These are phyloP conservation scores for Nephotettix cincticeps DNA, from an alignment of 1,140 invertebrate genomes.

Conservation along the genomic window DNA sequence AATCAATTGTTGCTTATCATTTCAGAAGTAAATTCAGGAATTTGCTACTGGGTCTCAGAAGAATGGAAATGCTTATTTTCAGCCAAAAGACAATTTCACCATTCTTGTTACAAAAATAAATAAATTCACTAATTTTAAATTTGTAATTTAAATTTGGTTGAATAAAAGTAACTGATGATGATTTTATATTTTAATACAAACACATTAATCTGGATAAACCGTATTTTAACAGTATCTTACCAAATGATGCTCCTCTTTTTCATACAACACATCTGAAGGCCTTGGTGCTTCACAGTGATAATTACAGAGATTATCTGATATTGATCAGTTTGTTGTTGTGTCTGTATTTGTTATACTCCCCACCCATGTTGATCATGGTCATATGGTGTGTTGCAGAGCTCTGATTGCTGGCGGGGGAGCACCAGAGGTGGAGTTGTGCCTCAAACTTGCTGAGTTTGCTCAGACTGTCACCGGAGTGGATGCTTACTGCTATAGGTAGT, in stretches of 20 bases:
- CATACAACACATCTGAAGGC: slow-evolving; percentile 35
- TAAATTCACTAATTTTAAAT: too few species aligned
- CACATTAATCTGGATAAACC: too few species aligned
- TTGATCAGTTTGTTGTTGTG: not conserved
- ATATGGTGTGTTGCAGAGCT: slow-evolving; percentile 52
- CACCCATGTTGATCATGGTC: not conserved
- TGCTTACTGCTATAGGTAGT: slow-evolving; percentile 79
- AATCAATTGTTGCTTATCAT: too few species aligned
- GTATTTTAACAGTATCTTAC: too few species aligned
- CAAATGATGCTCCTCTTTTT: slow-evolving; percentile 21
- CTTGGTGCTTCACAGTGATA: not conserved
- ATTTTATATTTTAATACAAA: too few species aligned
- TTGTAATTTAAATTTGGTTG: too few species aligned
- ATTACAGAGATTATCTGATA: not conserved
- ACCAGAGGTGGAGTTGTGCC: slow-evolving; percentile 91
- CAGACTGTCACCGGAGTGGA: slow-evolving; percentile 87
- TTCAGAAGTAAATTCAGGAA: too few species aligned
- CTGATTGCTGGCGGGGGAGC: slow-evolving; percentile 95
- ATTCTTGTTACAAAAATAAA: too few species aligned
- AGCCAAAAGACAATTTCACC: too few species aligned
- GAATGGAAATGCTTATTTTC: too few species aligned
- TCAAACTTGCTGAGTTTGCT: slow-evolving; percentile 80
- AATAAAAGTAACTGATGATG: too few species aligned
- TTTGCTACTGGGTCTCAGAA: too few species aligned
- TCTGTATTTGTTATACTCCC: not conserved